Base-by-base conservation (phyloP, 2,888 invertebrate genomes). In the Rosalia funebris region DNA sequence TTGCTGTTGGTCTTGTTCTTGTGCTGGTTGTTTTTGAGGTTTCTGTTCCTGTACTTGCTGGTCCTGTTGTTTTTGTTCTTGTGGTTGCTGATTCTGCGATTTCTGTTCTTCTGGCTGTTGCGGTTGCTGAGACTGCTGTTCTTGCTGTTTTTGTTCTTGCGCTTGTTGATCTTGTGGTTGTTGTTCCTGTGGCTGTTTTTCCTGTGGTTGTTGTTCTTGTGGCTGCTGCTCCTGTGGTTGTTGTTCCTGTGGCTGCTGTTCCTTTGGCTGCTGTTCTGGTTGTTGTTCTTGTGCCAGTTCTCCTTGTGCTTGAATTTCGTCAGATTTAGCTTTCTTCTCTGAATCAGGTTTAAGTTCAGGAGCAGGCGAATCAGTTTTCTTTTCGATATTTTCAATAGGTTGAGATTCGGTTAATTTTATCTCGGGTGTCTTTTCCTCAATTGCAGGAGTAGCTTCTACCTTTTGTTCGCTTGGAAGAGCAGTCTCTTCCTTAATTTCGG, bases 71-170 rank as follows among this genome's bases (percentile, higher is more conserved):
- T 52, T 4, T 1, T 12, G n/a, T 42, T 66, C 62, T 66, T 54
- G 57, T 56, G 42, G 4, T 25, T 3, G 25, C 25, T 25, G 60
- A 32, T 57, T 53, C 60, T 64, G 62, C 47, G 17, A 11, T 69
- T 57, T 41, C 71, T 67, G 48, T 34, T 34, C 34, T 34, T 34
- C 5, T 2, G 34, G 5, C 34, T 3, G 34, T 11, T 34, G 81
- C 59, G 17, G 60, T 46, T 44, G 63, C 66, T 25, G 65, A 65
- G 25, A 63, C 58, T 62, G 60, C 48, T 16, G 42, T 52, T 60
- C 56, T 16, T 41, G 20, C 34, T 81, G 84, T 75, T 80, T 83
- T 70, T 81, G 83, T 25, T 39, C 70, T 80, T 75, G 71, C 45
- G 70, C 68, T 47, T 70, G 2, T 76, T 77, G 60, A 74, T 78